Evolutionary conservation across 2,888 invertebrate genomes (phyloP).

Genomic region (Candidula unifasciata): DNA sequence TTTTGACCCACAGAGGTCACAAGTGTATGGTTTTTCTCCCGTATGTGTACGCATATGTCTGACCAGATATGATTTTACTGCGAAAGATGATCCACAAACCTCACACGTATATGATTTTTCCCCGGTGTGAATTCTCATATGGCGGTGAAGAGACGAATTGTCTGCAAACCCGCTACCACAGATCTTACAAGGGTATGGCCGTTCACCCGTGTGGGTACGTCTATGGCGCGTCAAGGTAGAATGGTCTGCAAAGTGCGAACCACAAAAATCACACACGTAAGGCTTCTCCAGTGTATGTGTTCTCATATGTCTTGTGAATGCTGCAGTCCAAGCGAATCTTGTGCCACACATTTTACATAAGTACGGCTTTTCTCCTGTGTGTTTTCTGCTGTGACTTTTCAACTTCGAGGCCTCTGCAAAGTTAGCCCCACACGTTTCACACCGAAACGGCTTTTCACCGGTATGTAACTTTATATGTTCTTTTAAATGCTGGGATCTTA

Average conservation of each 20-base stretch:
- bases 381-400: slow-evolving; percentile 47
- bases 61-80: slow-evolving; percentile 43
- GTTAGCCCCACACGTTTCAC: slow-evolving; percentile 46
- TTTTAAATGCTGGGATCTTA: slow-evolving; percentile 44
- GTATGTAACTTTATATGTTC: slow-evolving; percentile 49
- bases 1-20: slow-evolving; percentile 49
- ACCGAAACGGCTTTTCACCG: slow-evolving; percentile 50
- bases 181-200: slow-evolving; percentile 49
- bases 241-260: slow-evolving; percentile 43
- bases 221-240: slow-evolving; percentile 48
- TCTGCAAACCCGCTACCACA: slow-evolving; percentile 49
- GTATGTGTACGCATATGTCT: slow-evolving; percentile 47
- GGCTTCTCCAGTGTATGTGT: slow-evolving; percentile 51
- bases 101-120: slow-evolving; percentile 53
- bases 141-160: slow-evolving; percentile 48
- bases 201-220: slow-evolving; percentile 53
- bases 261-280: slow-evolving; percentile 45
- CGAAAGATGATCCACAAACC: slow-evolving; percentile 51
- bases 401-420: slow-evolving; percentile 51
- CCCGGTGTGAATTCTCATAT: slow-evolving; percentile 50
- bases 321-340: slow-evolving; percentile 46
- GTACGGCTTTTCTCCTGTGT: slow-evolving; percentile 52
- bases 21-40: slow-evolving; percentile 52
- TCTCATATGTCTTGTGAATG: slow-evolving; percentile 47
- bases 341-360: slow-evolving; percentile 46